Conservation (phyloP, 2,797 vertebrate species). For the Chaenodraco wilsoni region DNA sequence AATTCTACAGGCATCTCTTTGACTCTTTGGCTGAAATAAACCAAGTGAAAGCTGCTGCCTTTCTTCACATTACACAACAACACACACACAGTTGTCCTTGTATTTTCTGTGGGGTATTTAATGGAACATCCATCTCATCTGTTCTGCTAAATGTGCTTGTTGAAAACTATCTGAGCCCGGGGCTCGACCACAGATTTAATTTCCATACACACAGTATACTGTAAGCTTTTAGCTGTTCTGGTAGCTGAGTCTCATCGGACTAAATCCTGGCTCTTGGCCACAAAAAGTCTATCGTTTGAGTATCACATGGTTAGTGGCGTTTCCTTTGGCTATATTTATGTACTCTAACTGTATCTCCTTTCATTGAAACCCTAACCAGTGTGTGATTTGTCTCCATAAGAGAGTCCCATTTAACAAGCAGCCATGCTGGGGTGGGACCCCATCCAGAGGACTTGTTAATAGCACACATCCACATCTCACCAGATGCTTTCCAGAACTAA, state of each 20-base stretch:
- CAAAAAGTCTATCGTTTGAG: conserved; percentile 72
- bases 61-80: conserved; percentile 14
- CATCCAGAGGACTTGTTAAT: conserved; percentile 81
- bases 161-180: conserved; percentile 65
- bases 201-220: conserved; percentile 61
- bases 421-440: conserved; percentile 82
- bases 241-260: conserved; percentile 66
- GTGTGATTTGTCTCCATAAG: conserved; percentile 82
- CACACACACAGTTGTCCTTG: conserved; percentile 53
- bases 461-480: conserved; percentile 82
- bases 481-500: conserved; percentile 80
- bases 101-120: conserved; percentile 55
- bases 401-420: conserved; percentile 84
- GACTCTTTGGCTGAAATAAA: conserved; percentile 46
- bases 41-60: conserved; percentile 31
- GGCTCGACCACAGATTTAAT: conserved; percentile 57
- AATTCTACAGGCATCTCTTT: conserved; percentile 37
- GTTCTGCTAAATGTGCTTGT: conserved; percentile 70
- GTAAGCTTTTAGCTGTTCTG: conserved; percentile 60
- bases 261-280: conserved; percentile 70
- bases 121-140: conserved; percentile 68
- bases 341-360: conserved; percentile 83
- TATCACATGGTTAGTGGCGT: conserved; percentile 78
- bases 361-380: conserved; percentile 79
- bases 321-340: conserved; percentile 83